phyloP scores from a whole-genome alignment of 2,888 invertebrate species.

The Drosophila anomelani region DNA sequence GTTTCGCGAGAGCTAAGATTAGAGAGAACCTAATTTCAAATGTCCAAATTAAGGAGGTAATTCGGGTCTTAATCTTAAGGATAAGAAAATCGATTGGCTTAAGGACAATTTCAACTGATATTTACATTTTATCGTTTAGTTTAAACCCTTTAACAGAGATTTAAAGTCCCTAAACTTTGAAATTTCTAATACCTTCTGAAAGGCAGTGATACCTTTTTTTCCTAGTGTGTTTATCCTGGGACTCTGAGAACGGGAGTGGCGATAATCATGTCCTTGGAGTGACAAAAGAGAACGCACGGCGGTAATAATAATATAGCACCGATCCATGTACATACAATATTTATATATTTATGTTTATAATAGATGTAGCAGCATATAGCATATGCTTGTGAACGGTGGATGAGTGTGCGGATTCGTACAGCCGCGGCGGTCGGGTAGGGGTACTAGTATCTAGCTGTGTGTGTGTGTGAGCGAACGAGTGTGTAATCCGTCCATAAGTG shows the following conservation, averaged over 20 bases:
- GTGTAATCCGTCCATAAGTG: constrained; percentile 73
- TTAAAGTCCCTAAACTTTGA: neutral
- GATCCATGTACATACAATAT: neutral
- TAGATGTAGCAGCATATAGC: neutral
- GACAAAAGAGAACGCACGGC: neutral
- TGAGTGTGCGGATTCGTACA: constrained; percentile 19
- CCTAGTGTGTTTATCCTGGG: neutral
- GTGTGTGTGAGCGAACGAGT: constrained; percentile 11
- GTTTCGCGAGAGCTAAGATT: too few relatives aligned
- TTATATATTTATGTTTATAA: constrained; percentile 5
- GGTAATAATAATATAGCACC: neutral
- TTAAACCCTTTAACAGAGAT: neutral
- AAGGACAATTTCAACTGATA: neutral
- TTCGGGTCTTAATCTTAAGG: too few relatives aligned
- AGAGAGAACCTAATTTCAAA: too few relatives aligned
- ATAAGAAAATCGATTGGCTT: neutral
- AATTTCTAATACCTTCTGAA: neutral
- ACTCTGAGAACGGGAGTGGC: neutral
- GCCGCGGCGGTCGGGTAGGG: neutral
- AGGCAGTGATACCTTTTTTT: neutral
- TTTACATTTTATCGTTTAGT: neutral
- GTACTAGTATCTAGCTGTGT: neutral
- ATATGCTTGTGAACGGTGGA: constrained; percentile 1
- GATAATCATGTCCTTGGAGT: neutral
- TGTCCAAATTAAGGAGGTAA: too few relatives aligned